phyloP scores from a whole-genome alignment of 2,113 vertebrate species.

The Xenopus laevis region DNA sequence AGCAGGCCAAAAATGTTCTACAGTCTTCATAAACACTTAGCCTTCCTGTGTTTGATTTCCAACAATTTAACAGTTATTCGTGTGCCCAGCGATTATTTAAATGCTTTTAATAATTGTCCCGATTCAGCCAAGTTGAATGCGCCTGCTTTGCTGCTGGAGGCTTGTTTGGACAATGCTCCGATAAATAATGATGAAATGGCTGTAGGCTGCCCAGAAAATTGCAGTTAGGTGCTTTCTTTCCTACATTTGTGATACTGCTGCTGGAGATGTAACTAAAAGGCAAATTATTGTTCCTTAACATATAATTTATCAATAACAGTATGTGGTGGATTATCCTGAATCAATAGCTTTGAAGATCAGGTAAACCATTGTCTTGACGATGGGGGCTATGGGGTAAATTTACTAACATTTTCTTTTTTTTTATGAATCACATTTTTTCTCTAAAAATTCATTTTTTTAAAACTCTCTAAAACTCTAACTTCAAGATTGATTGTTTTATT shows the following conservation, averaged over 20 bases:
- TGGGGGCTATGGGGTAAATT: too few relatives aligned
- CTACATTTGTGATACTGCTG: too few relatives aligned
- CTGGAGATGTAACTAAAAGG: not conserved
- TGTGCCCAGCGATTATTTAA: not conserved
- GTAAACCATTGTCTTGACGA: too few relatives aligned
- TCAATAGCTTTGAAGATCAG: too few relatives aligned
- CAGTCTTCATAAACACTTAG: not conserved
- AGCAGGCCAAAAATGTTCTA: not conserved
- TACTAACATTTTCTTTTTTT: too few relatives aligned
- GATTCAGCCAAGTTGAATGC: not conserved
- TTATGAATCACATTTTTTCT: too few relatives aligned
- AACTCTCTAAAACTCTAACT: too few relatives aligned
- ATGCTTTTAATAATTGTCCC: not conserved
- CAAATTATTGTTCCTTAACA: conserved; percentile 10
- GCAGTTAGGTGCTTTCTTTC: not conserved
- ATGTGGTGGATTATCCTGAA: not conserved
- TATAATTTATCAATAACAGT: too few relatives aligned
- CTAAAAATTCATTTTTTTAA: too few relatives aligned
- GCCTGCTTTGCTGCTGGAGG: not conserved
- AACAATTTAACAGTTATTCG: not conserved
- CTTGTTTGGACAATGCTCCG: not conserved
- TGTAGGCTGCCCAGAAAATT: not conserved
- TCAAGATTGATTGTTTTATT: too few relatives aligned
- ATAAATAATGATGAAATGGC: not conserved
- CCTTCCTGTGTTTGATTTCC: not conserved